Conservation (phyloP, 2,797 vertebrate species). For the Aeoliscus strigatus region DNA sequence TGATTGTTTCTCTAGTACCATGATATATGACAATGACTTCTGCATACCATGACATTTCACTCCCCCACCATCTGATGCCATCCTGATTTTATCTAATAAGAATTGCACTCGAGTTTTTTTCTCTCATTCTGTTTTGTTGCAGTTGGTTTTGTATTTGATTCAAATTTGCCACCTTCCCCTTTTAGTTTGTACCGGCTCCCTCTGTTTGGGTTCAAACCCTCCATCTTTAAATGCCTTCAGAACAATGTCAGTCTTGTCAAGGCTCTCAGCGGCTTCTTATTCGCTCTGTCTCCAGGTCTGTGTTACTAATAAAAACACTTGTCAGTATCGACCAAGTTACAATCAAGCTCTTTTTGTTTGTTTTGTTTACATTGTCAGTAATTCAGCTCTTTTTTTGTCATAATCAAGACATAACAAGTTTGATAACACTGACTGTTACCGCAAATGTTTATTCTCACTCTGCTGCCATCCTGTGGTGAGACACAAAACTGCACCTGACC, state of each 20-base stretch:
- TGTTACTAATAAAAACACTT: conserved; percentile 80
- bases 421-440: neutral
- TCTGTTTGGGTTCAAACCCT: conserved; percentile 49
- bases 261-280: conserved; percentile 68
- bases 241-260: conserved; percentile 69
- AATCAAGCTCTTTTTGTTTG: conserved; percentile 46
- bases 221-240: conserved; percentile 69
- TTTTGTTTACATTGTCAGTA: conserved; percentile 2
- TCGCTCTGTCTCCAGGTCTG: conserved; percentile 74
- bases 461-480: conserved; percentile 50
- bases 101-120: conserved; percentile 62
- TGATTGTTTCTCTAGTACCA: conserved; percentile 62
- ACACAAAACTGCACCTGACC: conserved; percentile 4
- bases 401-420: conserved; percentile 1
- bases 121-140: conserved; percentile 46
- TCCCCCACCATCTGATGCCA: conserved; percentile 50
- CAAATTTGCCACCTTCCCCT: conserved; percentile 41
- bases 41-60: conserved; percentile 45
- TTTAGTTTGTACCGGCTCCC: conserved; percentile 37
- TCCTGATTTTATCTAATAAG: conserved; percentile 60
- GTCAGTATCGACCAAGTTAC: conserved; percentile 67
- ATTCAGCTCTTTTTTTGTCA: neutral
- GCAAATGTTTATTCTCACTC: neutral
- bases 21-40: conserved; percentile 56
- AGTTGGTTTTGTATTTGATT: conserved; percentile 59